phyloP scores from a whole-genome alignment of 2,797 vertebrate genomes.

The Pyrocephalus nanus region DNA sequence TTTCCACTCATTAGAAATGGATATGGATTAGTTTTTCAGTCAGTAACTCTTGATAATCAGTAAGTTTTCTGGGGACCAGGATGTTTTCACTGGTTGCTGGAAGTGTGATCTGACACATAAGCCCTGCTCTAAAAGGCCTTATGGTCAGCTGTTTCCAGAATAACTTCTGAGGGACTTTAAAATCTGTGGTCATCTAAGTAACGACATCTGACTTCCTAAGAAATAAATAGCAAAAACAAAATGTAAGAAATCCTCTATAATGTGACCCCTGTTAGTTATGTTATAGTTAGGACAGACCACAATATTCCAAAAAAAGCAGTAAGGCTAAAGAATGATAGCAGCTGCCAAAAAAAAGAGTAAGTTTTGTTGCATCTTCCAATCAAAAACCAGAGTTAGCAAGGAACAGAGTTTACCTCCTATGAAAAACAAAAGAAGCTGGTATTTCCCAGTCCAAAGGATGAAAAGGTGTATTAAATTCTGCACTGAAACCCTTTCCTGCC shows the following conservation, averaged over 20 bases:
- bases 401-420: background rate
- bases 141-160: background rate
- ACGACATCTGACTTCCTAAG: background rate
- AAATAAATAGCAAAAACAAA: background rate
- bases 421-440: background rate
- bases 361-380: background rate
- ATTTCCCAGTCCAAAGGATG: background rate
- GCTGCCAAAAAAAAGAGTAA: background rate
- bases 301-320: background rate
- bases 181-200: background rate
- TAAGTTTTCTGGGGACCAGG: background rate
- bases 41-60: background rate
- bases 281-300: background rate
- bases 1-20: background rate
- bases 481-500: background rate
- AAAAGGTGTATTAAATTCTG: background rate
- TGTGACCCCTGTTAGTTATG: background rate
- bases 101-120: background rate
- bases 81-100: background rate
- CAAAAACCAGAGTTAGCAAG: background rate
- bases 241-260: background rate
- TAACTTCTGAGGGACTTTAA: background rate
- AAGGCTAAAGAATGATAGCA: background rate
- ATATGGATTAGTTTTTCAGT: background rate
- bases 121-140: background rate